A percentile compares a stretch with the other conserved stretches of the same genome.
Evolutionary conservation across 2,888 invertebrate species (phyloP).

Genomic region (Candidula unifasciata): DNA sequence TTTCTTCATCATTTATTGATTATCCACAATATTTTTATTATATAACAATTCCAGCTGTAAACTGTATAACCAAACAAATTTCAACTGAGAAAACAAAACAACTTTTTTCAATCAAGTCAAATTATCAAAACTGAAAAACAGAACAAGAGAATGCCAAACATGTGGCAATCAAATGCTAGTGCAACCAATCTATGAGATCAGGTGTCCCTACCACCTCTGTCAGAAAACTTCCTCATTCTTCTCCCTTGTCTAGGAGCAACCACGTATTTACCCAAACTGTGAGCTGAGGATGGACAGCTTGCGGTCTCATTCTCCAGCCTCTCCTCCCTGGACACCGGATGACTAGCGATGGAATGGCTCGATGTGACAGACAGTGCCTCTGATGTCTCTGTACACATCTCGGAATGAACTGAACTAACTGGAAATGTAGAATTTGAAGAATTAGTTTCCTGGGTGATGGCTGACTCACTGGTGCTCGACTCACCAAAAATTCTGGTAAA

Average conservation of each 20-base stretch:
- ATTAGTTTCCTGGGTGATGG: background rate
- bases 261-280: slow-evolving; percentile 13
- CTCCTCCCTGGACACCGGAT: background rate
- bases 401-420: background rate
- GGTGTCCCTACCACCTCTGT: slow-evolving; percentile 45
- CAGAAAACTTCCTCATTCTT: slow-evolving; percentile 27
- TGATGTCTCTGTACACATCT: background rate
- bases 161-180: too few species aligned
- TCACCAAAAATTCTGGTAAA: slow-evolving; percentile 43
- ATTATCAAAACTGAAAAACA: background rate
- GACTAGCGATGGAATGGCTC: slow-evolving; percentile 29
- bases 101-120: background rate
- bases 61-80: too few species aligned
- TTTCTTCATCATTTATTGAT: too few species aligned
- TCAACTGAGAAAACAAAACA: too few species aligned
- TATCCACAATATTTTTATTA: too few species aligned
- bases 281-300: slow-evolving; percentile 9
- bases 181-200: background rate
- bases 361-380: too few species aligned
- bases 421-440: background rate
- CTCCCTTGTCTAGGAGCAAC: background rate
- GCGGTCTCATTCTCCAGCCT: background rate
- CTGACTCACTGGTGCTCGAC: background rate
- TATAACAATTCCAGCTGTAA: too few species aligned
- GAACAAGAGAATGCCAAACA: background rate